Percentiles rank a stretch among this genome's conserved stretches.
phyloP scores from a whole-genome alignment of 2,113 vertebrate genomes.

The Paracanthobrama guichenoti region DNA sequence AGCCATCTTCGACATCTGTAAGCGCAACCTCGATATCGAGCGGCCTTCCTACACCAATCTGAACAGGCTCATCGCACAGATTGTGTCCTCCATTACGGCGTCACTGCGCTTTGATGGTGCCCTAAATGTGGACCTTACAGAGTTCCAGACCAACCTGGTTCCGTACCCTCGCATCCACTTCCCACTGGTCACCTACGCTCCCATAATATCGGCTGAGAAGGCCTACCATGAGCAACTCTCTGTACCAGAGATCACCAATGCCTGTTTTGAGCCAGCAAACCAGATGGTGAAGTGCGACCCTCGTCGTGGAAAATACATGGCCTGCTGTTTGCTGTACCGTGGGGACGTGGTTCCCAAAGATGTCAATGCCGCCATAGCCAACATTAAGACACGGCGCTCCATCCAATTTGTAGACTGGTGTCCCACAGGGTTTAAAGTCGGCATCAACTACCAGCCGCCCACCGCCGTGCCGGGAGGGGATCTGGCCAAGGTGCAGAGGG shows the following conservation, averaged over 20 bases:
- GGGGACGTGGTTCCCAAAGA: background rate
- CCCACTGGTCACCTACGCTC: background rate
- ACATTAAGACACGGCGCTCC: background rate
- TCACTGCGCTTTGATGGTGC: background rate
- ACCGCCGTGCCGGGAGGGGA: background rate
- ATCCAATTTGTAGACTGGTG: slow-evolving; percentile 6
- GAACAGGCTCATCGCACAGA: background rate
- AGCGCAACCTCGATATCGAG: background rate
- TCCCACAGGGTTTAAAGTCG: background rate
- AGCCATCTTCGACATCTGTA: background rate
- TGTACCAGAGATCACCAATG: slow-evolving; percentile 12
- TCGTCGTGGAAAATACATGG: background rate
- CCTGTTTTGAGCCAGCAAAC: background rate
- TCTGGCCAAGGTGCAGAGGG: slow-evolving; percentile 11
- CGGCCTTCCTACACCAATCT: background rate
- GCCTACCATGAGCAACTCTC: background rate
- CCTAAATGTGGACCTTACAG: background rate
- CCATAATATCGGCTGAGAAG: too few species aligned
- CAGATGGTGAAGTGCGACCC: background rate
- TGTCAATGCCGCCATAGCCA: background rate
- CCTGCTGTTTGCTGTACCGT: background rate
- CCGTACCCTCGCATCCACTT: background rate
- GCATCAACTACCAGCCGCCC: background rate
- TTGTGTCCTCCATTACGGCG: background rate
- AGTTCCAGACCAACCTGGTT: slow-evolving; percentile 9